phyloP scores from a whole-genome alignment of 2,797 vertebrate genomes.

The Chelon labrosus region DNA sequence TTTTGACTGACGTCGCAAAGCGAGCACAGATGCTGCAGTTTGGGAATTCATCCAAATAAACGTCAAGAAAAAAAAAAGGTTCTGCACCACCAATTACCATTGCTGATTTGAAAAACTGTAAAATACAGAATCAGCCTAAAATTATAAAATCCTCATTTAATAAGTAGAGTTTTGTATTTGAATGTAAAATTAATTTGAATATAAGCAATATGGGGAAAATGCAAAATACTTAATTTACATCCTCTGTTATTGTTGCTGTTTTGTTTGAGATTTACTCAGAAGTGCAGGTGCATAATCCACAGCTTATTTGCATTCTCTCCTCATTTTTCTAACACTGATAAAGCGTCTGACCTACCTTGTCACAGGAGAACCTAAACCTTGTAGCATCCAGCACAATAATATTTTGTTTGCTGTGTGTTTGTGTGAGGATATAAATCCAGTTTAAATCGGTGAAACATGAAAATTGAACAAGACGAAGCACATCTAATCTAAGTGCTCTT shows the following conservation, averaged over 20 bases:
- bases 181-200: conserved; percentile 24
- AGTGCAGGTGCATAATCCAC: not conserved
- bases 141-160: not conserved
- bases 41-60: conserved; percentile 43
- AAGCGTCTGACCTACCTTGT: not conserved
- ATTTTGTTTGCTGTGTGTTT: not conserved
- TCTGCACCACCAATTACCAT: conserved; percentile 28
- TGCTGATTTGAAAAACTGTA: conserved; percentile 16
- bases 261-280: conserved; percentile 3
- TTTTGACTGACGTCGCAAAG: conserved; percentile 52
- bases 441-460: not conserved
- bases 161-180: not conserved
- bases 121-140: conserved; percentile 5
- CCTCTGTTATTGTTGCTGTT: not conserved
- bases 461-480: conserved; percentile 3
- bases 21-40: conserved; percentile 38
- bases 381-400: not conserved
- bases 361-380: conserved; percentile 4
- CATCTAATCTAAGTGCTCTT: not conserved
- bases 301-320: conserved; percentile 8
- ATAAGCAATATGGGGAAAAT: not conserved
- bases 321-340: not conserved
- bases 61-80: conserved; percentile 14
- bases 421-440: conserved; percentile 5
- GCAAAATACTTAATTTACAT: not conserved